Percentiles rank a stretch among this genome's conserved stretches.
phyloP scores from a whole-genome alignment of 2,797 vertebrate species.

The Fistularia tabacaria region DNA sequence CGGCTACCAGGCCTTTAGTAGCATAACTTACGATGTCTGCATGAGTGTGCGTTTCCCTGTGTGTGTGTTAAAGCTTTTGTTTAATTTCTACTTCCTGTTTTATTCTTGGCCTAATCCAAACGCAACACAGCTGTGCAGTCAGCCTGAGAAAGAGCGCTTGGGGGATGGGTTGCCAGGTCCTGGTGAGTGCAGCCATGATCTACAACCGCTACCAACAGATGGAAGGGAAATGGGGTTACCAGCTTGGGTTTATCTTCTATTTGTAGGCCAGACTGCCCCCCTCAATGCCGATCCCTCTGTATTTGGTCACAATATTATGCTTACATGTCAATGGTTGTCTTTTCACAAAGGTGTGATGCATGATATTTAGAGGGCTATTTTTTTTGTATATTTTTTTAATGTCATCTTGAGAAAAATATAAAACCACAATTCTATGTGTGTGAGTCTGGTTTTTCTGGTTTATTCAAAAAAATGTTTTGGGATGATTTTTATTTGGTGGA shows the following conservation, averaged over 20 bases:
- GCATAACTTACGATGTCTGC: slow-evolving; percentile 5
- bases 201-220: slow-evolving; percentile 75
- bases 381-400: too few relatives aligned
- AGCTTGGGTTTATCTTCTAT: slow-evolving; percentile 66
- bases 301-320: slow-evolving; percentile 57
- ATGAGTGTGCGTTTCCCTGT: slow-evolving; percentile 13
- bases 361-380: too few relatives aligned
- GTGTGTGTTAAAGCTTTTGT: slow-evolving; percentile 71
- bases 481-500: too few relatives aligned
- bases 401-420: too few relatives aligned
- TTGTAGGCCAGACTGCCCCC: slow-evolving; percentile 65
- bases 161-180: slow-evolving; percentile 69
- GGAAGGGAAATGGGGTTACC: slow-evolving; percentile 72
- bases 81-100: slow-evolving; percentile 83
- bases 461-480: too few relatives aligned
- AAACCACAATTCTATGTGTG: too few relatives aligned
- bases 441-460: too few relatives aligned
- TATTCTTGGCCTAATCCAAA: slow-evolving; percentile 81
- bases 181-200: slow-evolving; percentile 64
- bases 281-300: slow-evolving; percentile 18
- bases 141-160: slow-evolving; percentile 61
- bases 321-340: slow-evolving; percentile 60
- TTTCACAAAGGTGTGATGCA: background rate
- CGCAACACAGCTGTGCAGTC: slow-evolving; percentile 79
- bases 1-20: slow-evolving; percentile 36